Percentiles rank a stretch among this genome's conserved stretches.
Conservation (phyloP, 2,113 vertebrate species). For the Nesoenas mayeri region DNA sequence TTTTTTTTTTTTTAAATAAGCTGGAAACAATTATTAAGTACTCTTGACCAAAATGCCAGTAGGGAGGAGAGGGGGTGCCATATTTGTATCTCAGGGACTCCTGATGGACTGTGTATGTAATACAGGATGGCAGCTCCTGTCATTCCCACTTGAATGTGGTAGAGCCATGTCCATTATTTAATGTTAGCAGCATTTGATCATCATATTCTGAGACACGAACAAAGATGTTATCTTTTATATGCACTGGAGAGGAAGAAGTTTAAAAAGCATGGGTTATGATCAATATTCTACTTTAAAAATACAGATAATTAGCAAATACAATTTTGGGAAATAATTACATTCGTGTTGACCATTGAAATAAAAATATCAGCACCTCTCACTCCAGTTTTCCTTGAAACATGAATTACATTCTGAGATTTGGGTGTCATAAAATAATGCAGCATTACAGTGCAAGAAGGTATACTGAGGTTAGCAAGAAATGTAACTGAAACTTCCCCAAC, state of each 20-base stretch:
- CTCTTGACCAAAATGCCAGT: slow-evolving; percentile 52
- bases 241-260: not conserved
- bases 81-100: slow-evolving; percentile 72
- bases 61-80: slow-evolving; percentile 54
- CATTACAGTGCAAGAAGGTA: not conserved
- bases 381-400: not conserved
- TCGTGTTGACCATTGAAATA: not conserved
- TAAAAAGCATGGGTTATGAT: not conserved
- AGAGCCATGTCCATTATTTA: not conserved
- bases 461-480: not conserved
- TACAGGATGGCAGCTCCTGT: slow-evolving; percentile 6
- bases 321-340: not conserved
- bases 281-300: not conserved
- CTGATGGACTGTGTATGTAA: slow-evolving; percentile 23
- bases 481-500: not conserved
- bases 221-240: not conserved
- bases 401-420: not conserved
- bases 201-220: not conserved
- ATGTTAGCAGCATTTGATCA: not conserved
- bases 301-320: not conserved
- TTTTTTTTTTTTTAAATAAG: not conserved
- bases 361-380: not conserved
- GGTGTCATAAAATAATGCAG: not conserved
- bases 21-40: slow-evolving; percentile 42
- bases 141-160: slow-evolving; percentile 13